phyloP scores from a whole-genome alignment of 2,797 vertebrate species.

The Eulemur coronatus region DNA sequence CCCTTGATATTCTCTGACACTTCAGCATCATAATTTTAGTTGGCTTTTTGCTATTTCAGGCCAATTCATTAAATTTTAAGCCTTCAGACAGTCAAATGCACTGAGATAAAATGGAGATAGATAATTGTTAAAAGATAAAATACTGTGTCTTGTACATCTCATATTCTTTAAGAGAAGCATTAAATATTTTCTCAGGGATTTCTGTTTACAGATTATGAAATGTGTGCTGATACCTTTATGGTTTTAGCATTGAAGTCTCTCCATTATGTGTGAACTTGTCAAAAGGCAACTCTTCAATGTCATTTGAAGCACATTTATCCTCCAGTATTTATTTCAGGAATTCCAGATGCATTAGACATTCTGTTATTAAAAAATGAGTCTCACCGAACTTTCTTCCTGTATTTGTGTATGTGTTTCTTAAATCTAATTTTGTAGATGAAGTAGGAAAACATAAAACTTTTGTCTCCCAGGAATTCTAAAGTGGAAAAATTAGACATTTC shows the following conservation, averaged over 20 bases:
- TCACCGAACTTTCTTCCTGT: slow-evolving; percentile 65
- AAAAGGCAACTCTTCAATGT: slow-evolving; percentile 70
- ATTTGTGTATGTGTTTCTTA: background rate
- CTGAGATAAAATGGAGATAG: slow-evolving; percentile 59
- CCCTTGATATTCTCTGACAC: slow-evolving; percentile 46
- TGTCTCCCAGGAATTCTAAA: slow-evolving; percentile 24
- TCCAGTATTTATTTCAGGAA: background rate
- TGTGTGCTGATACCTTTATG: background rate
- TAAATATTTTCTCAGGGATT: slow-evolving; percentile 53
- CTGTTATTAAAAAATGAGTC: slow-evolving; percentile 20
- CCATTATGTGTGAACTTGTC: slow-evolving; percentile 35
- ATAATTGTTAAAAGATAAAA: background rate
- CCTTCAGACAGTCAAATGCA: slow-evolving; percentile 43
- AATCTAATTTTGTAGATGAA: slow-evolving; percentile 40
- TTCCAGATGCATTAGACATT: background rate
- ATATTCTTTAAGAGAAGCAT: slow-evolving; percentile 18
- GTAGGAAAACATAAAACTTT: slow-evolving; percentile 37
- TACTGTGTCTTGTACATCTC: background rate
- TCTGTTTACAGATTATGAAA: slow-evolving; percentile 39
- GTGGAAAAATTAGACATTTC: background rate
- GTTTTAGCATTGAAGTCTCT: background rate
- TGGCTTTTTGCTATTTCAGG: slow-evolving; percentile 65
- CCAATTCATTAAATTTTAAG: slow-evolving; percentile 65
- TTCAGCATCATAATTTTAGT: slow-evolving; percentile 59
- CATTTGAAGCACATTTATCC: slow-evolving; percentile 29